A percentile compares a stretch with the other conserved stretches of the same genome.
These are phyloP conservation scores for Peromyscus leucopus DNA, from an alignment of 2,113 vertebrate genomes.

Conservation along the genomic window DNA sequence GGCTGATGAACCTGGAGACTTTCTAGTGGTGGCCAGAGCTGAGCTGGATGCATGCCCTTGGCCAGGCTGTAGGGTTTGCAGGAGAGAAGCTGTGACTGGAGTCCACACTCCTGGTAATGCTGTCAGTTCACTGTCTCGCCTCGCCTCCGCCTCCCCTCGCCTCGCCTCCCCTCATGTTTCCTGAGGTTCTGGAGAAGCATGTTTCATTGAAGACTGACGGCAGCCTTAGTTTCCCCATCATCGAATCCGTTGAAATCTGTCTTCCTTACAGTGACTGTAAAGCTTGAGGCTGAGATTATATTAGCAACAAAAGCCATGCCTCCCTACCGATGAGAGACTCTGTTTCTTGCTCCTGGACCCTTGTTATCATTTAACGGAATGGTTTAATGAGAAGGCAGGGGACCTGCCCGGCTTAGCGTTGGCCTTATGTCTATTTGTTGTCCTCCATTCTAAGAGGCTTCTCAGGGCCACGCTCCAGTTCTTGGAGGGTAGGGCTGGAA, in stretches of 20 bases:
- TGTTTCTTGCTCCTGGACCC: neutral
- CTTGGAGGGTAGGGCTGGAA: slow-evolving; percentile 57
- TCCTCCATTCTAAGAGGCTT: slow-evolving; percentile 44
- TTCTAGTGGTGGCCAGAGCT: neutral
- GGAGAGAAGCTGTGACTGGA: neutral
- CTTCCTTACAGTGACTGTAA: neutral
- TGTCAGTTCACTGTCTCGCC: fast-evolving
- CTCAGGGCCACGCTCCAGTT: neutral
- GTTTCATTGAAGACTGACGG: neutral
- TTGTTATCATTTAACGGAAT: slow-evolving; percentile 44
- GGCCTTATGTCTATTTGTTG: neutral
- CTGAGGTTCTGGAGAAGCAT: neutral
- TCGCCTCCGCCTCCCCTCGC: fast-evolving
- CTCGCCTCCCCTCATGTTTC: too few relatives aligned
- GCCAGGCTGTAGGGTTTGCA: neutral
- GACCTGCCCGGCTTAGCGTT: neutral
- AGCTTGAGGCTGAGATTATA: neutral
- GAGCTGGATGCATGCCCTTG: neutral
- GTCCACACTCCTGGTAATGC: neutral
- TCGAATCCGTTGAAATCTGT: neutral
- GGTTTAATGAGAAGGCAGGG: neutral
- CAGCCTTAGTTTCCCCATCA: slow-evolving; percentile 57
- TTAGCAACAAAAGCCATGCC: neutral
- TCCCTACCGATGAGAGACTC: neutral
- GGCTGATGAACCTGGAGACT: neutral